These are phyloP conservation scores for Oreotrochilus melanogaster DNA, from an alignment of 2,113 vertebrate genomes.

Conservation along the genomic window DNA sequence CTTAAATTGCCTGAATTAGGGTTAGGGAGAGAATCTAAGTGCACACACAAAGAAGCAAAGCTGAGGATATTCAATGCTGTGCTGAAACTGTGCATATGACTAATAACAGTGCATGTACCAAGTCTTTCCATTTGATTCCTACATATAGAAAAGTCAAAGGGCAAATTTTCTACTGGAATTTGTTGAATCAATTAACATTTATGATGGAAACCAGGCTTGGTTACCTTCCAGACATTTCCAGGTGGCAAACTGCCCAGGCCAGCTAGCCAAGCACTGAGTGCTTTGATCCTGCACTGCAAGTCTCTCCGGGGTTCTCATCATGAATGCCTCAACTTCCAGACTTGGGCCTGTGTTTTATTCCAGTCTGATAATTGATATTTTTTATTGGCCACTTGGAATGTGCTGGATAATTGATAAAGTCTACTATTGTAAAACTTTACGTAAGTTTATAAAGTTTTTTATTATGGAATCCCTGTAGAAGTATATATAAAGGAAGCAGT, in stretches of 20 bases:
- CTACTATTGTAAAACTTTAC: neutral
- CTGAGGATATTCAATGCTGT: neutral
- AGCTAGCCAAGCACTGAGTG: neutral
- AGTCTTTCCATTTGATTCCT: conserved; percentile 3
- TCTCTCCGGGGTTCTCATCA: neutral
- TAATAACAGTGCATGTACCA: neutral
- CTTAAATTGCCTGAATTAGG: neutral
- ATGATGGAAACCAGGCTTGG: neutral
- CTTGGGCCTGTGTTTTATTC: neutral
- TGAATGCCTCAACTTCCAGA: neutral
- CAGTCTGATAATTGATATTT: neutral
- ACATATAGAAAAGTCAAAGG: neutral
- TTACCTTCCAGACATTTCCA: neutral
- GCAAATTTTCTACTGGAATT: neutral
- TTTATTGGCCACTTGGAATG: neutral
- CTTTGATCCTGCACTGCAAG: neutral
- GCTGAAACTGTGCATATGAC: neutral
- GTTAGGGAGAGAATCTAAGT: neutral
- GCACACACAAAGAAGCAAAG: neutral
- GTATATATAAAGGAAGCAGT: neutral
- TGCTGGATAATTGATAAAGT: neutral
- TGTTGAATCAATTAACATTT: conserved; percentile 5
- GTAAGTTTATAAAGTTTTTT: neutral
- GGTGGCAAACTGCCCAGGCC: neutral
- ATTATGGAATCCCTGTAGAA: neutral